phyloP scores from a whole-genome alignment of 2,888 invertebrate genomes.

The Catocala sponsa region DNA sequence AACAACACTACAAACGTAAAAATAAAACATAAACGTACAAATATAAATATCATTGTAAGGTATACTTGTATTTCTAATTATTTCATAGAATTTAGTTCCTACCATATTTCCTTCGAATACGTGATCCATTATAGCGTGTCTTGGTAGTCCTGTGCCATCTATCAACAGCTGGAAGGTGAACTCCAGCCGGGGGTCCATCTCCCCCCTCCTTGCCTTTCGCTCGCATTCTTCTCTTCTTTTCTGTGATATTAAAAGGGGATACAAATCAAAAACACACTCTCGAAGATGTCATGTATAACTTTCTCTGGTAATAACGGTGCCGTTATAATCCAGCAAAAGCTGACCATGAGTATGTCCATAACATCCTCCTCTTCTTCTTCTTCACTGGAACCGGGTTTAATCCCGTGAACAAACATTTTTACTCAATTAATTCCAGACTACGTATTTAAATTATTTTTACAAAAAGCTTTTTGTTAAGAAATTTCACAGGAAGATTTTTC shows the following conservation, averaged over 20 bases:
- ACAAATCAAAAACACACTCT: neutral
- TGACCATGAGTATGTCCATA: constrained; percentile 83
- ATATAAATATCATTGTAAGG: too few species aligned
- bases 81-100: constrained; percentile 24
- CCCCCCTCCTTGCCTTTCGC: constrained; percentile 95
- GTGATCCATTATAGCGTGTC: constrained; percentile 96
- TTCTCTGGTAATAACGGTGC: neutral
- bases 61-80: too few species aligned
- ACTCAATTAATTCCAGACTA: neutral
- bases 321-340: constrained; percentile 25
- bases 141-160: constrained; percentile 93
- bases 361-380: constrained; percentile 89
- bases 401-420: constrained; percentile 88
- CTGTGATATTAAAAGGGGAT: constrained; percentile 56
- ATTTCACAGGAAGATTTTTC: constrained; percentile 5
- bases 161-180: constrained; percentile 96
- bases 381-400: constrained; percentile 86
- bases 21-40: too few species aligned
- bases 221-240: constrained; percentile 96
- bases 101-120: constrained; percentile 97
- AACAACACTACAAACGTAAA: too few species aligned
- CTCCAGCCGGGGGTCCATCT: constrained; percentile 97
- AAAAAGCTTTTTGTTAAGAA: neutral
- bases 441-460: neutral
- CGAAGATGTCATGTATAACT: too few species aligned